A percentile compares a stretch with the other conserved stretches of the same genome.
These are phyloP conservation scores for Psococerastis gibbosa DNA, from an alignment of 2,888 invertebrate genomes.

Conservation along the genomic window DNA sequence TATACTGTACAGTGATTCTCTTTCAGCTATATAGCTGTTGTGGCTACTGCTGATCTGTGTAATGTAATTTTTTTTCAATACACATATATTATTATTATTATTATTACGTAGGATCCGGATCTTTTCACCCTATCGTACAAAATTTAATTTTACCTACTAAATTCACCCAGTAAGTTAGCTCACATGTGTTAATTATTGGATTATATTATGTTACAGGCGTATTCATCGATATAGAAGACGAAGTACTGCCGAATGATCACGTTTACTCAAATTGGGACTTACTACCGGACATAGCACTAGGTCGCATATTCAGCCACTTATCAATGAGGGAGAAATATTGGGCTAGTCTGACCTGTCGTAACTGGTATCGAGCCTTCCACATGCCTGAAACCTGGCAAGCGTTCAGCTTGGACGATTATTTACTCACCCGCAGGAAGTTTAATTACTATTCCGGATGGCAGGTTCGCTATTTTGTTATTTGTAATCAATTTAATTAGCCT, in stretches of 20 bases:
- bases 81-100: too few relatives aligned
- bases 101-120: too few relatives aligned
- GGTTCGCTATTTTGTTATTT: too few relatives aligned
- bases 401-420: slow-evolving; percentile 49
- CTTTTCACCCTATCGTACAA: too few relatives aligned
- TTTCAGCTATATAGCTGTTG: too few relatives aligned
- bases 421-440: slow-evolving; percentile 52
- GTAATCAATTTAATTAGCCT: too few relatives aligned
- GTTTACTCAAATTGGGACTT: slow-evolving; percentile 41
- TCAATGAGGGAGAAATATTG: slow-evolving; percentile 48
- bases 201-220: not conserved
- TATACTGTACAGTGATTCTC: too few relatives aligned
- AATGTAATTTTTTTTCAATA: too few relatives aligned
- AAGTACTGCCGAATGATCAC: slow-evolving; percentile 18
- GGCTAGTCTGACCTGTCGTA: slow-evolving; percentile 46
- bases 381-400: slow-evolving; percentile 55
- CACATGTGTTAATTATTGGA: too few relatives aligned
- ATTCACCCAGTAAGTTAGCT: too few relatives aligned
- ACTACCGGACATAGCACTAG: slow-evolving; percentile 51
- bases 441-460: slow-evolving; percentile 72
- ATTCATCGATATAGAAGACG: slow-evolving; percentile 5
- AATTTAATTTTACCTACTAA: too few relatives aligned
- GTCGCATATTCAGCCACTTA: slow-evolving; percentile 49
- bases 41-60: too few relatives aligned
- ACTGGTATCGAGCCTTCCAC: slow-evolving; percentile 51